Evolutionary conservation across 1,140 invertebrate genomes (phyloP).

Genomic region (Cydia pomonella): DNA sequence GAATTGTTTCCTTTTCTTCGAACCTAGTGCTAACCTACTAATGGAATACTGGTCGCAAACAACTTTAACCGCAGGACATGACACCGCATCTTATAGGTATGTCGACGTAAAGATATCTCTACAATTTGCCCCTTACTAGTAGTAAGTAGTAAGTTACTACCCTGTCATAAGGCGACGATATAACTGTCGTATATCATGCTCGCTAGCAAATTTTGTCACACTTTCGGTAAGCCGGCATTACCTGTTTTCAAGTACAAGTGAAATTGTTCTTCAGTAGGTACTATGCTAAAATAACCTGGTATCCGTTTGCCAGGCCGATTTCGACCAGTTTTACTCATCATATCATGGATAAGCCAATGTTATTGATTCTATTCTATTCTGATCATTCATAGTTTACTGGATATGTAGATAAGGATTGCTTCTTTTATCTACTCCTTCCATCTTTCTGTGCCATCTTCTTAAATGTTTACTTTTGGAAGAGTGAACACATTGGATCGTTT

Average conservation of each 20-base stretch:
- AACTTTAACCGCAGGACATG: slow-evolving; percentile 8
- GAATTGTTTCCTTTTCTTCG: background rate
- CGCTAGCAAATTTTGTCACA: background rate
- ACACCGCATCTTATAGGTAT: background rate
- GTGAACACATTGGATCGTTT: too few relatives aligned
- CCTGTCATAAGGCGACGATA: background rate
- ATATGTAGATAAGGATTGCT: too few relatives aligned
- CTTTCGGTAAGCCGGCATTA: background rate
- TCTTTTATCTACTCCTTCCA: too few relatives aligned
- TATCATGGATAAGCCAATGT: background rate
- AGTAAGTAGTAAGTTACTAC: too few relatives aligned
- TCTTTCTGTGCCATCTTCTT: too few relatives aligned
- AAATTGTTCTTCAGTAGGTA: background rate
- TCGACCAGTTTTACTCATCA: background rate
- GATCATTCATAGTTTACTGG: background rate
- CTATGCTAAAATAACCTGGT: background rate
- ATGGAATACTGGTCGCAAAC: background rate
- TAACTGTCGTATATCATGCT: background rate
- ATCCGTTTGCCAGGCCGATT: background rate
- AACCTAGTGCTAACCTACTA: background rate
- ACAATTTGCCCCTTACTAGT: background rate
- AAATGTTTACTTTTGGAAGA: too few relatives aligned
- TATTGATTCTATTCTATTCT: background rate
- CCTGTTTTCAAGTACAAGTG: slow-evolving; percentile 7
- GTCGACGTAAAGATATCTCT: background rate